Conservation (phyloP, 2,888 invertebrate genomes). For the Sesia apiformis region DNA sequence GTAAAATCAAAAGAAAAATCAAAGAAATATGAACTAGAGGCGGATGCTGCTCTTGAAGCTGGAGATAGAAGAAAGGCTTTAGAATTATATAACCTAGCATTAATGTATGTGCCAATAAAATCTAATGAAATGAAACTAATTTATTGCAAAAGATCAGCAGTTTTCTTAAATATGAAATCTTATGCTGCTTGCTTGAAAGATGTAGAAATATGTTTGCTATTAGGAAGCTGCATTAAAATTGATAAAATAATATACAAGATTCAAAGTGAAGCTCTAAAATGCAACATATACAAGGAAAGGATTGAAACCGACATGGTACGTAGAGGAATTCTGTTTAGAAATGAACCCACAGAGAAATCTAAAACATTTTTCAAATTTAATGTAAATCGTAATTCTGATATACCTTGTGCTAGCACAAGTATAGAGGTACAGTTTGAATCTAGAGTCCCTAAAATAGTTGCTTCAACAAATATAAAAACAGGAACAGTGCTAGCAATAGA, state of each 20-base stretch:
- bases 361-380: conserved; percentile 5
- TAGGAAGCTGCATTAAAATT: neutral
- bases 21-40: neutral
- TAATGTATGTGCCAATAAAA: neutral
- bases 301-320: neutral
- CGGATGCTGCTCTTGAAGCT: neutral
- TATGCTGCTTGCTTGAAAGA: neutral
- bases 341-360: neutral
- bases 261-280: neutral
- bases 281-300: too few relatives aligned
- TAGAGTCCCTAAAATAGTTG: conserved; percentile 1
- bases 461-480: conserved; percentile 4
- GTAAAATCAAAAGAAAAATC: neutral
- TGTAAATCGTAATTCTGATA: conserved; percentile 3
- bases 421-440: conserved; percentile 1
- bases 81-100: neutral
- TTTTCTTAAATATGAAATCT: neutral
- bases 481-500: conserved; percentile 6
- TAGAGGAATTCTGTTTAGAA: neutral
- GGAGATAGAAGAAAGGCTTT: neutral
- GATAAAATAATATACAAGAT: neutral
- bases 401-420: conserved; percentile 5
- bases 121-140: neutral
- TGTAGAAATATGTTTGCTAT: neutral
- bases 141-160: neutral